phyloP scores from a whole-genome alignment of 1,140 invertebrate genomes.

The Achroia grisella region DNA sequence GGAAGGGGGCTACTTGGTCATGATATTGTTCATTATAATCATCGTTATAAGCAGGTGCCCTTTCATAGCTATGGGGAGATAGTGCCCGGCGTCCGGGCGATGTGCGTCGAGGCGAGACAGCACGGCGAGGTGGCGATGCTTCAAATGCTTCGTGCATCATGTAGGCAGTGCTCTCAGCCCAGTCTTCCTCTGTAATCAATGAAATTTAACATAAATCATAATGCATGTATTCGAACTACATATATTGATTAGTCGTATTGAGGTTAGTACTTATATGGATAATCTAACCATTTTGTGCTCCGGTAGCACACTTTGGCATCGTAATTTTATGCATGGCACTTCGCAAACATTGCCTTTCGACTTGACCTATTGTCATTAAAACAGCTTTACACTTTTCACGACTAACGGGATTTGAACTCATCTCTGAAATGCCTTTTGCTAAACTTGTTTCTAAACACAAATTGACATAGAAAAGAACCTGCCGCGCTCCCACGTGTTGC shows the following conservation, averaged over 20 bases:
- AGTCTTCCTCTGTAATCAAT: constrained; percentile 67
- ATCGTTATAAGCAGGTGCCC: constrained; percentile 36
- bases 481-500: constrained; percentile 30
- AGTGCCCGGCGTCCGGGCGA: constrained; percentile 36
- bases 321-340: constrained; percentile 23
- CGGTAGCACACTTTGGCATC: constrained; percentile 23
- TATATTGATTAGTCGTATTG: background rate
- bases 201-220: constrained; percentile 7
- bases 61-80: constrained; percentile 50
- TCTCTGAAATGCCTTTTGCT: constrained; percentile 27
- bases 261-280: background rate
- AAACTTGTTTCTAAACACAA: constrained; percentile 37
- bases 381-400: constrained; percentile 24
- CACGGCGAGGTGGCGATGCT: constrained; percentile 47
- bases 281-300: constrained; percentile 14
- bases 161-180: constrained; percentile 71
- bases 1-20: constrained; percentile 25
- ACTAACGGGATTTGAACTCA: constrained; percentile 43
- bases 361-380: constrained; percentile 41
- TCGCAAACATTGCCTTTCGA: constrained; percentile 12
- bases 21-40: constrained; percentile 54
- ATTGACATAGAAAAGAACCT: constrained; percentile 52
- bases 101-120: constrained; percentile 25
- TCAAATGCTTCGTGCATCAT: constrained; percentile 72
- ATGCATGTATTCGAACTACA: background rate